Conservation (phyloP, 2,888 invertebrate genomes). For the Tachina fera region DNA sequence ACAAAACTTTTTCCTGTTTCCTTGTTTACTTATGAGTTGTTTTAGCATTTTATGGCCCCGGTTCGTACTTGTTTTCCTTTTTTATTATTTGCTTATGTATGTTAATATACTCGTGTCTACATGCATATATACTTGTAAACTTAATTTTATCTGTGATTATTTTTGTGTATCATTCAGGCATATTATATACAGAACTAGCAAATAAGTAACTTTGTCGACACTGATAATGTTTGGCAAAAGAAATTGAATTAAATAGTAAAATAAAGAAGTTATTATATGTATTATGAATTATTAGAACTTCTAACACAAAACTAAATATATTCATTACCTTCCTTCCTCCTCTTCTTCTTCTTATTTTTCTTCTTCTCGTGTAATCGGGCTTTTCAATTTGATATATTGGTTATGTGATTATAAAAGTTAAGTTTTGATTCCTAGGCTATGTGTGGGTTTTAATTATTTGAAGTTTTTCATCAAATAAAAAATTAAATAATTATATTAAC, state of each 20-base stretch:
- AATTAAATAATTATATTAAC: too few relatives aligned
- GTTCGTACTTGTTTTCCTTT: conserved; percentile 13
- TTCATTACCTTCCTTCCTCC: too few relatives aligned
- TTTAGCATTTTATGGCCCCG: conserved; percentile 54
- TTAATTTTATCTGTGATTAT: neutral
- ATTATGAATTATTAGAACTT: too few relatives aligned
- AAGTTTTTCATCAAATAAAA: too few relatives aligned
- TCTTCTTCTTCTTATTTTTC: too few relatives aligned
- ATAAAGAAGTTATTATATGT: neutral
- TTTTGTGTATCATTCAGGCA: neutral
- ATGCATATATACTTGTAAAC: neutral
- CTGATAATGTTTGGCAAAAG: neutral
- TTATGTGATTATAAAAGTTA: too few relatives aligned
- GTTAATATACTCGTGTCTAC: conserved; percentile 38
- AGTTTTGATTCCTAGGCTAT: too few relatives aligned
- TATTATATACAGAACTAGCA: neutral
- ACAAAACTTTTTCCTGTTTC: conserved; percentile 44
- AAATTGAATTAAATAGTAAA: neutral
- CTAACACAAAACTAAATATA: too few relatives aligned
- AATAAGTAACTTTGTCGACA: neutral
- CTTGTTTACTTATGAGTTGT: conserved; percentile 64
- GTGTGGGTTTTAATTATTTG: too few relatives aligned
- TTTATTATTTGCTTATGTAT: conserved; percentile 24
- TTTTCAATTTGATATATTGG: too few relatives aligned
- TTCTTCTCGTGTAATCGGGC: too few relatives aligned